Conservation (phyloP, 2,797 vertebrate genomes). For the Crocidura indochinensis region DNA sequence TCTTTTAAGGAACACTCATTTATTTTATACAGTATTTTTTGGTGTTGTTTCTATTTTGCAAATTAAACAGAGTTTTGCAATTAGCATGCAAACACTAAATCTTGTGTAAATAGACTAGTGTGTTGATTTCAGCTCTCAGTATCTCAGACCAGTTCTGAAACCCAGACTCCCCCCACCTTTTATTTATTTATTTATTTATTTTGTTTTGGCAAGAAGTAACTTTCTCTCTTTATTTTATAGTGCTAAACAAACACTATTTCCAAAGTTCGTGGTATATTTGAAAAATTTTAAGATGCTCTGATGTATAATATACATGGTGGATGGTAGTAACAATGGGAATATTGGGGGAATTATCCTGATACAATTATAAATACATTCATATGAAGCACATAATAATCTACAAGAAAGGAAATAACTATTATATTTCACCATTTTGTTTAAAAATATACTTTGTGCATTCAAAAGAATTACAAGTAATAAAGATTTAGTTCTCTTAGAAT, state of each 20-base stretch:
- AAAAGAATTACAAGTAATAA: background rate
- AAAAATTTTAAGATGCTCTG: background rate
- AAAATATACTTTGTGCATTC: background rate
- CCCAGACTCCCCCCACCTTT: background rate
- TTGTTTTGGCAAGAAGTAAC: background rate
- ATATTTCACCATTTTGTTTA: background rate
- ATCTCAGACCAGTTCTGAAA: background rate
- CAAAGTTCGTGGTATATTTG: background rate
- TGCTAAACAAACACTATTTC: background rate
- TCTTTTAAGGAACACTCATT: no score
- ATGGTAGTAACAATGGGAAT: background rate
- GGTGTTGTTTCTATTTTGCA: background rate
- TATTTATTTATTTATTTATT: background rate
- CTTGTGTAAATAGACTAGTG: background rate
- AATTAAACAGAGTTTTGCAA: background rate
- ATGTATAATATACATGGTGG: background rate
- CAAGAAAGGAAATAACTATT: background rate
- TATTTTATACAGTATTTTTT: background rate
- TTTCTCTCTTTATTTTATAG: background rate
- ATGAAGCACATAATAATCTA: background rate
- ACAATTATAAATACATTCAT: background rate
- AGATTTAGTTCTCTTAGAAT: background rate
- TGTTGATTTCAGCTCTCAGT: background rate
- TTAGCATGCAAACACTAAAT: background rate
- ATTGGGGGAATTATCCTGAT: background rate